Base-by-base conservation (phyloP, 2,797 vertebrate genomes). In the Crocodylus rhombifer region DNA sequence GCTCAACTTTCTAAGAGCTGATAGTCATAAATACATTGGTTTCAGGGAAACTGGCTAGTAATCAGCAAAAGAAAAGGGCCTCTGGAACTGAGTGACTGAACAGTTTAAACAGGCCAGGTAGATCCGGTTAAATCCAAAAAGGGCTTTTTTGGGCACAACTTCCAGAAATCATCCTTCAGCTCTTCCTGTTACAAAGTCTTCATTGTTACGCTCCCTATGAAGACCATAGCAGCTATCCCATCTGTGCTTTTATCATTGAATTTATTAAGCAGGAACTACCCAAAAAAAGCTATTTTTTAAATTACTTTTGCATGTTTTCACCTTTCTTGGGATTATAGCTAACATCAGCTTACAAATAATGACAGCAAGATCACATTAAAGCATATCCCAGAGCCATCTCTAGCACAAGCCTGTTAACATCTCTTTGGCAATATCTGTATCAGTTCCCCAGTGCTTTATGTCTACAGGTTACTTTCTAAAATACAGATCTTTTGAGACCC, bases 381-480 rank as follows among this genome's bases (percentile, higher is more conserved):
- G 56, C 2, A 0, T 75, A 8, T 33, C 63, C 36, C 84, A 88
- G 57, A 88, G 64, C 2, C 1, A 42, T 18, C 77, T 77, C 77
- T 87, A 11, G 6, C 36, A 7, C 33, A 51, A 73, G 62, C 51
- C 55, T 88, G 88, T 85, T 57, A 25, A 8, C 80, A n/a, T 63
- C 23, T 81, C 69, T 12, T 80, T 11, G 1, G 62, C 21, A 2
- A 6, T 84, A 82, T 62, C 64, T 18, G n/a, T 82, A 57, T 61
- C 30, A 20, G 2, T 79, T 83, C 28, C 20, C 18, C 81, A 2
- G 0, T 30, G 36, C 75, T 67, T 36, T 64, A 56, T 36, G 4
- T 3, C 25, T 0, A 1, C 64, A 80, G 71, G 76, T 60, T 30
- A 9, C 9, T 0, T 0, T 20, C 14, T 25, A 56, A 85, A 87